phyloP scores from a whole-genome alignment of 2,888 invertebrate species.

The Xanthorhoe spadicearia region DNA sequence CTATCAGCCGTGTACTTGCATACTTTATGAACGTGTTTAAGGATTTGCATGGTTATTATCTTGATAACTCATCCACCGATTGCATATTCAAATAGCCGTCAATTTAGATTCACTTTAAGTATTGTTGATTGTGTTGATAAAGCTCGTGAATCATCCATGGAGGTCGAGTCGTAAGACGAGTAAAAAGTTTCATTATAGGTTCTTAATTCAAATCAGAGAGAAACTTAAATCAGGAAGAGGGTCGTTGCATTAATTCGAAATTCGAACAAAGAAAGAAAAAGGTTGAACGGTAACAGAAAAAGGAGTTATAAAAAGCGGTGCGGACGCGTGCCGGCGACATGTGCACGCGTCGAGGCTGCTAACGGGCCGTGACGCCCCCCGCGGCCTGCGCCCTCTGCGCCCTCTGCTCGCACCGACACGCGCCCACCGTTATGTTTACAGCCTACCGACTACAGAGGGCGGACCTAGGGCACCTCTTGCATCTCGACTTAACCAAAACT shows the following conservation, averaged over 20 bases:
- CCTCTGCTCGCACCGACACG: conserved; percentile 54
- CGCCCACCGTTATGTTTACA: conserved; percentile 73
- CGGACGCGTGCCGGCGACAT: conserved; percentile 83
- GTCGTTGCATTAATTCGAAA: conserved; percentile 55
- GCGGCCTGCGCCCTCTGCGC: conserved; percentile 40
- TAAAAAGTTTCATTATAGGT: neutral
- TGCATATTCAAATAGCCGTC: conserved; percentile 35
- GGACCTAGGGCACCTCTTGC: conserved; percentile 32
- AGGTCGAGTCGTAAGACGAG: conserved; percentile 10
- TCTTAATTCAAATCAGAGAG: conserved; percentile 20
- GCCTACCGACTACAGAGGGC: conserved; percentile 41
- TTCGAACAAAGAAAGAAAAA: conserved; percentile 79
- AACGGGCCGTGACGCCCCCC: conserved; percentile 74
- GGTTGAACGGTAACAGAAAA: conserved; percentile 71
- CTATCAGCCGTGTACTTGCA: conserved; percentile 62
- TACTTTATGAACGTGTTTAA: conserved; percentile 58
- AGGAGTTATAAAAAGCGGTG: conserved; percentile 71
- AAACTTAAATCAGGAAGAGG: conserved; percentile 16
- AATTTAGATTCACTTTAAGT: conserved; percentile 32
- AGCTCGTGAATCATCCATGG: conserved; percentile 58
- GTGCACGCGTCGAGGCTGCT: conserved; percentile 79
- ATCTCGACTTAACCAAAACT: conserved; percentile 11
- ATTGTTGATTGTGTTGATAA: conserved; percentile 41
- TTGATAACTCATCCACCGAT: conserved; percentile 47
- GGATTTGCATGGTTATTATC: conserved; percentile 58